Evolutionary conservation across 2,113 vertebrate species (phyloP), one percentile per base, ranked within the genome.

Genomic region (Cathartes aura): DNA sequence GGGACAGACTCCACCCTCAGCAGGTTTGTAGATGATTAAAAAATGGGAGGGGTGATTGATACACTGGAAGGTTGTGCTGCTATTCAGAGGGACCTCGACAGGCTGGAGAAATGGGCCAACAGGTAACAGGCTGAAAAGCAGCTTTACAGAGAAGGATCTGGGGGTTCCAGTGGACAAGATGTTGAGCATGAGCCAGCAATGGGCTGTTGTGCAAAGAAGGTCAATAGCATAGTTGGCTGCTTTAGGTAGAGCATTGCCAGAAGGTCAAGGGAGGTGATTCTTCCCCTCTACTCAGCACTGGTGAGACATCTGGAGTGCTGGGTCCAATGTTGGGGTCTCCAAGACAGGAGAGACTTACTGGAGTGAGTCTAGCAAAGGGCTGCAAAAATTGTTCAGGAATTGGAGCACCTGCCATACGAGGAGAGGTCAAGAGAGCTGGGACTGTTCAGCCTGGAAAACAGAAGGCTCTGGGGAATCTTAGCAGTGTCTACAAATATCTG

Each of bases 291-390:
- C 22, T 36, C 24, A 73, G 13, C 16, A 9, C 22, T 48, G 22
- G 50, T 12, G 30, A 45, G 13, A 67, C 2, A 47, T 67, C 15
- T 58, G 59, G 26, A 43, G 20, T 43, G 11, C 43, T 43, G 23
- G 4, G 18, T 85, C 40, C 19, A 29, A 1, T 53, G 15, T 21
- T 47, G 10, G 5, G 5, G 12, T 34, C 7, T 9, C 42, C 52
- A 23, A 1, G 18, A n/a, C 29, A 47, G 32, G 7, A 58, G 34
- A 58, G 48, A 32, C 8, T 14, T 52, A 45, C 22, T 20, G 22
- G 8, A 76, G 5, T 0, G 0, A 52, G 16, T 17, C 36, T 76
- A 47, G 10, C 26, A 66, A 55, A 80, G 50, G n/a, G 16, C 16
- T 43, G 15, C 1, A 21, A n/a, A 90, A 52, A 11, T 59, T 34